These are phyloP conservation scores for Pseudomugil gertrudae DNA, from an alignment of 2,797 vertebrate species.

Conservation along the genomic window DNA sequence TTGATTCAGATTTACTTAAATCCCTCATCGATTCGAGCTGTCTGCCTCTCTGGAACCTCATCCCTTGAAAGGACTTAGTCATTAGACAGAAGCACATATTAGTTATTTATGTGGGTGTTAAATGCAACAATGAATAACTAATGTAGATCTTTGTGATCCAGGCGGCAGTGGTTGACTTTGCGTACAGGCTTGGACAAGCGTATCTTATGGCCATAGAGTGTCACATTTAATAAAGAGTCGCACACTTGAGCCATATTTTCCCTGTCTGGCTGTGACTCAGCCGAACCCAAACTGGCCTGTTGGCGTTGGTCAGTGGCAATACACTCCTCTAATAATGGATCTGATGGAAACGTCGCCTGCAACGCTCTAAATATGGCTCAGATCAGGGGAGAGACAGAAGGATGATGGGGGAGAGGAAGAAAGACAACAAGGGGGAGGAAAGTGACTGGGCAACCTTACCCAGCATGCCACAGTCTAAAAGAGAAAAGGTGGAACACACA, in stretches of 20 bases:
- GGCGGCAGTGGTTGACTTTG: slow-evolving; percentile 38
- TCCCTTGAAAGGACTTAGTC: slow-evolving; percentile 58
- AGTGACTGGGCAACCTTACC: slow-evolving; percentile 62
- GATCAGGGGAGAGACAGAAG: slow-evolving; percentile 46
- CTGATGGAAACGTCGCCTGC: slow-evolving; percentile 15
- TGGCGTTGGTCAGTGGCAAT: slow-evolving; percentile 51
- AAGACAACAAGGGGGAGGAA: slow-evolving; percentile 50
- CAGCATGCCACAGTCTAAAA: slow-evolving; percentile 64
- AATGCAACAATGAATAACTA: slow-evolving; percentile 60
- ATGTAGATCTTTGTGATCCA: slow-evolving; percentile 60
- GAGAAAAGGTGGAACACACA: slow-evolving; percentile 77
- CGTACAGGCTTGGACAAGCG: slow-evolving; percentile 49
- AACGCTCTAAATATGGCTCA: slow-evolving; percentile 41
- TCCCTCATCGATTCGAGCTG: slow-evolving; percentile 57
- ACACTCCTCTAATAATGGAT: slow-evolving; percentile 43
- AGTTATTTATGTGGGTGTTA: slow-evolving; percentile 73
- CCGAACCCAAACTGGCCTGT: slow-evolving; percentile 42
- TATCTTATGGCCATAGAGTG: slow-evolving; percentile 50
- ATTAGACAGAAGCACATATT: slow-evolving; percentile 69
- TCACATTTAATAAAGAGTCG: slow-evolving; percentile 67
- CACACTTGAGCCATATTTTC: slow-evolving; percentile 56
- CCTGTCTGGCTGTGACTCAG: slow-evolving; percentile 67
- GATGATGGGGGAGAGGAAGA: slow-evolving; percentile 39
- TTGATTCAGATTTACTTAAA: slow-evolving; percentile 55
- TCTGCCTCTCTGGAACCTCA: slow-evolving; percentile 15